Evolutionary conservation across 2,797 vertebrate species (phyloP), one percentile per base, ranked within the genome.

Genomic region (Remorina albescens): DNA sequence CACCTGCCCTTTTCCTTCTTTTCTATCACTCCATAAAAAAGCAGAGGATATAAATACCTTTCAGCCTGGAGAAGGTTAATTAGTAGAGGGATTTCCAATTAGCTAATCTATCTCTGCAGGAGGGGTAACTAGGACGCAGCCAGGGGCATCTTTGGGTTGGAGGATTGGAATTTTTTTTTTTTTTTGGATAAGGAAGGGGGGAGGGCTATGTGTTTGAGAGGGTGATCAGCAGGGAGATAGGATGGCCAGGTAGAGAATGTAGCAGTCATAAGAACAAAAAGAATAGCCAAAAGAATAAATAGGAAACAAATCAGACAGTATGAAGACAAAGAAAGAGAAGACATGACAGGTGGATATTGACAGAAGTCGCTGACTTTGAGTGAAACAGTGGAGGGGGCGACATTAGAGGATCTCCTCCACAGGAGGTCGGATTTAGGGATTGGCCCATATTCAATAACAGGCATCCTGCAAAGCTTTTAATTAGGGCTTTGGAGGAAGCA

Each of bases 31-130:
- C 73, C 63, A 82, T 89, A 85, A 89, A 90, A 90, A 90, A 88
- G 82, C 60, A 59, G 75, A 49, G 69, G 91, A 91, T 93, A 94
- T 92, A 95, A 95, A 95, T 94, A 95, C 88, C 80, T 89, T 85
- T 77, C 85, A 89, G 89, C 91, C 90, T 80, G 88, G 87, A 92
- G 89, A 94, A 95, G 93, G 94, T 93, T 95, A 95, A 95, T 95
- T 94, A 94, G 93, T 81, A 88, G 86, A 91, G 91, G 80, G 93
- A 93, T 91, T 93, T 95, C 89, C 92, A 94, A 94, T 95, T 94
- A 94, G 90, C 86, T 89, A n/a, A 88, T 93, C 92, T 88, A 93
- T 94, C 94, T 95, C 93, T 89, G 88, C 86, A 67, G 93, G 88
- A 88, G 86, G 91, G 87, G 80, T 82, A 95, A 95, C 89, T 95